Percentiles rank a stretch among this genome's conserved stretches.
Conservation (phyloP, 2,113 vertebrate species). For the Dipodomys merriami region DNA sequence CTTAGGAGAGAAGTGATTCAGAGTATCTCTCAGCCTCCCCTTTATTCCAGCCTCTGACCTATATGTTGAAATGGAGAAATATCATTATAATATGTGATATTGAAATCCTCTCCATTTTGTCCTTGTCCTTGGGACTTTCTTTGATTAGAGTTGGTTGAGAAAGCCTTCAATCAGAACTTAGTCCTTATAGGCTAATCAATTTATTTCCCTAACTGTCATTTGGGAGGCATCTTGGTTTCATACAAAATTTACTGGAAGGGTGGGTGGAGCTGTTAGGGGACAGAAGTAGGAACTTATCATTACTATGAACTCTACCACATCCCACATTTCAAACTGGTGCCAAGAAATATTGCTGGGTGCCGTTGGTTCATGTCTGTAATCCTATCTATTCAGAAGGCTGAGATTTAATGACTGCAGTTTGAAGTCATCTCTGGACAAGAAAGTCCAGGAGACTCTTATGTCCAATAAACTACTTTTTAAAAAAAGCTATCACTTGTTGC, state of each 20-base stretch:
- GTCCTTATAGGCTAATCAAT: neutral
- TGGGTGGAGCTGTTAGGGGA: neutral
- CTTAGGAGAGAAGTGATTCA: neutral
- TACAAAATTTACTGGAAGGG: neutral
- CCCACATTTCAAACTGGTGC: neutral
- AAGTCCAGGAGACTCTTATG: too few species aligned
- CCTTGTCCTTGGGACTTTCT: neutral
- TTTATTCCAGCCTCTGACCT: neutral
- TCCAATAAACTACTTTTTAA: too few species aligned
- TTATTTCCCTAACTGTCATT: neutral
- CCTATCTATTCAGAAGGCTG: too few species aligned
- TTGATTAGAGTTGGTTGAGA: neutral
- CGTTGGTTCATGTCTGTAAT: too few species aligned
- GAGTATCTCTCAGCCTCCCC: accelerated
- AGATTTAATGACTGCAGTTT: too few species aligned
- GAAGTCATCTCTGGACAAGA: too few species aligned
- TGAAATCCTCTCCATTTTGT: neutral
- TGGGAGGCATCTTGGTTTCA: neutral
- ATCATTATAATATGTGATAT: neutral
- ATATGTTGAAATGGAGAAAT: neutral
- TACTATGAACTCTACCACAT: accelerated
- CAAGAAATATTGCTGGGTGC: too few species aligned
- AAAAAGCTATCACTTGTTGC: too few species aligned
- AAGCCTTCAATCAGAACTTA: neutral
- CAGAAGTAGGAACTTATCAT: neutral